Evolutionary conservation across 2,888 invertebrate genomes (phyloP), one percentile per base, ranked within the genome.

Genomic region (Cerceris rybyensis): DNA sequence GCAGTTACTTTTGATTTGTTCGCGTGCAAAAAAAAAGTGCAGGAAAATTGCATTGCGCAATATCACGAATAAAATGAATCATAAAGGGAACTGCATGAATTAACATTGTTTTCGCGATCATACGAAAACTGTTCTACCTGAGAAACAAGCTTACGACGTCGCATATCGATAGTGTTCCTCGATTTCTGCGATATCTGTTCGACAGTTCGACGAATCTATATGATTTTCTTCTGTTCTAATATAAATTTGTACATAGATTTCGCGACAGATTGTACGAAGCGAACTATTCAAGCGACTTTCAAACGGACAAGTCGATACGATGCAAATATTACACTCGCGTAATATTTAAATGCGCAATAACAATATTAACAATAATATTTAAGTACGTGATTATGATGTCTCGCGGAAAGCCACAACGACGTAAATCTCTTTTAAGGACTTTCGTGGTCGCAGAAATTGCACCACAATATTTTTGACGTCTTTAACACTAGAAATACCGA

Each of bases 301-400:
- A 67, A 78, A 65, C 57, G 50, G 69, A 71, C 54, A 63, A 13
- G 57, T 42, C 58, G 57, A 28, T 55, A 78, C 68, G 46, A 78
- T 67, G 70, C 8, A 43, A 64, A 66, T 66, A 54, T 59, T 80
- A 76, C 58, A 49, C 58, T 75, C 75, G 73, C 68, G 28, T 52
- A 70, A 68, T 59, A 74, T 72, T 72, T 72, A 83, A 77, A 66
- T 61, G 63, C 58, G 70, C 68, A 57, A 69, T 73, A 79, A 82
- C 80, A 77, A 59, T 67, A 78, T 78, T 72, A 84, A 83, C 69
- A 78, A 72, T 77, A 68, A 58, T 70, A 76, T 82, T 83, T 75
- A 82, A 85, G 84, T 83, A 83, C 83, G 42, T 70, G 55, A 42
- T 63, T 60, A 42, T 43, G 60, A 46, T 17, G 7, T n/a, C 52